Evolutionary conservation across 1,140 invertebrate species (phyloP).

Genomic region (Cecropterus lyciades): DNA sequence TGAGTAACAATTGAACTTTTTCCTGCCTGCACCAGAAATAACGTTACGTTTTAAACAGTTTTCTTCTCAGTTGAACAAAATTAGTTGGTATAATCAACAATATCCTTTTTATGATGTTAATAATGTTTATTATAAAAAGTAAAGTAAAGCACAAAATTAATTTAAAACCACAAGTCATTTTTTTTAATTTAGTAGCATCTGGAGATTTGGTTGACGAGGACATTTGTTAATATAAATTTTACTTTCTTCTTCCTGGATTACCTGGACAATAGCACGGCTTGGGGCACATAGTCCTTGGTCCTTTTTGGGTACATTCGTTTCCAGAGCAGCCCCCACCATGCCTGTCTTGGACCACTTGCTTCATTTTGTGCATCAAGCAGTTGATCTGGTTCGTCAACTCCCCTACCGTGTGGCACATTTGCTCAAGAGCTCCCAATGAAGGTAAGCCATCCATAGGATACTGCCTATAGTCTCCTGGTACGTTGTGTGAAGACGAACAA

Average conservation of each 20-base stretch:
- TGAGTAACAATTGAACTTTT: too few relatives aligned
- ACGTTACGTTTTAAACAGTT: too few relatives aligned
- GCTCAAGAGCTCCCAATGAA: conserved; percentile 48
- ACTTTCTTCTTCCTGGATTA: conserved; percentile 44
- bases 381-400: conserved; percentile 61
- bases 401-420: conserved; percentile 66
- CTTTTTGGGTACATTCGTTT: conserved; percentile 32
- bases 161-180: too few relatives aligned
- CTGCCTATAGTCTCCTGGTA: conserved; percentile 44
- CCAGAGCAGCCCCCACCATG: background rate
- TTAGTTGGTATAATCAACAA: too few relatives aligned
- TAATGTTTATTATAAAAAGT: too few relatives aligned
- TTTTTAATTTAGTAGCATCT: too few relatives aligned
- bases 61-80: too few relatives aligned
- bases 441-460: conserved; percentile 23
- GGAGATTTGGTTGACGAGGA: too few relatives aligned
- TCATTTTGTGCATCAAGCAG: conserved; percentile 60
- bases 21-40: too few relatives aligned
- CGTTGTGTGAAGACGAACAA: conserved; percentile 34
- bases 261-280: conserved; percentile 64
- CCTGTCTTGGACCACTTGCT: conserved; percentile 38
- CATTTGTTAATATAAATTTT: too few relatives aligned
- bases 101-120: too few relatives aligned
- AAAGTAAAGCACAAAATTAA: too few relatives aligned
- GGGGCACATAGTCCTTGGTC: conserved; percentile 42